Conservation (phyloP, 2,888 invertebrate genomes). For the Anodontia alba region DNA sequence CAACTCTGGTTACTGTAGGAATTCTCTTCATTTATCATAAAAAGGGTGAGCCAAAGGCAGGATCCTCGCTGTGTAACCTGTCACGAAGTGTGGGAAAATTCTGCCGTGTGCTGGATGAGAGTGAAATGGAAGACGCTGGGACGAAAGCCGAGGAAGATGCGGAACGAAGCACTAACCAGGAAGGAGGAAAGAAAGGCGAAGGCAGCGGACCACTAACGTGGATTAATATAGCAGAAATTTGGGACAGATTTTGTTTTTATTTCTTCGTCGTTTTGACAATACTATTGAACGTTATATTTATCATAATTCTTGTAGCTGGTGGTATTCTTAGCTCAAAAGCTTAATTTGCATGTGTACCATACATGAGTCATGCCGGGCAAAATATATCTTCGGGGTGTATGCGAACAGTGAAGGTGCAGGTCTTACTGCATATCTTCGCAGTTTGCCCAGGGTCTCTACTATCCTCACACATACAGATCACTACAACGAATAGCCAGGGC, state of each 20-base stretch:
- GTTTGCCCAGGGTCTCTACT: no score
- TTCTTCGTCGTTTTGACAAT: slow-evolving; percentile 26
- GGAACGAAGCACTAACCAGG: neutral
- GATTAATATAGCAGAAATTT: slow-evolving; percentile 32
- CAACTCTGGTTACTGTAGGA: neutral
- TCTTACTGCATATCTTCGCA: no score
- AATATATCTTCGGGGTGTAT: no score
- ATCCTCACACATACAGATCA: no score
- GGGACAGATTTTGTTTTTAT: slow-evolving; percentile 47
- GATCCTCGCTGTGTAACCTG: neutral
- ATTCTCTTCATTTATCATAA: neutral
- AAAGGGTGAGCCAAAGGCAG: neutral
- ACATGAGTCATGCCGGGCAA: no score
- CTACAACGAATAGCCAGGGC: no score
- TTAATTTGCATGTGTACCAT: no score
- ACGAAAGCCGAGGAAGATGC: no score
- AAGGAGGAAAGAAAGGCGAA: neutral
- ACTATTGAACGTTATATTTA: slow-evolving; percentile 23
- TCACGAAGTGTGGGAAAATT: neutral
- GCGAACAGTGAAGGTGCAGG: no score
- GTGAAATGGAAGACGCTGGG: neutral
- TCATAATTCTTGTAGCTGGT: slow-evolving; percentile 1
- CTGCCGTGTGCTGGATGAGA: neutral
- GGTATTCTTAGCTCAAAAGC: neutral
- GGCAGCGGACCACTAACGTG: slow-evolving; percentile 22